A percentile compares a stretch with the other conserved stretches of the same genome.
Evolutionary conservation across 1,140 invertebrate genomes (phyloP).

Genomic region (Caligus rogercresseyi): DNA sequence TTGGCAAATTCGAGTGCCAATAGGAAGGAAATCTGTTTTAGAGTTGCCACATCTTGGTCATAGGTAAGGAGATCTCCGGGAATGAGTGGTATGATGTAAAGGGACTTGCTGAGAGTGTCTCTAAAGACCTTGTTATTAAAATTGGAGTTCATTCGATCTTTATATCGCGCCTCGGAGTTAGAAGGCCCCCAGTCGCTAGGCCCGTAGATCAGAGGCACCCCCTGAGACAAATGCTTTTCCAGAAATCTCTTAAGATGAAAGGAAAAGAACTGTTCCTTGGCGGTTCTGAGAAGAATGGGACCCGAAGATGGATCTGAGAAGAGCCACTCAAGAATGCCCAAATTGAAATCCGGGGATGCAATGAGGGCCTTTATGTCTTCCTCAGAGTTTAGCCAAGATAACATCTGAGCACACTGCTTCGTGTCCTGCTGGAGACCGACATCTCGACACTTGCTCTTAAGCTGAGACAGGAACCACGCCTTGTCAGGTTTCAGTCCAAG

Average conservation of each 20-base stretch:
- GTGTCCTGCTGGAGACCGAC: background rate
- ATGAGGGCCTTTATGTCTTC: background rate
- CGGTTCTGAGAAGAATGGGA: background rate
- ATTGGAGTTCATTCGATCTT: background rate
- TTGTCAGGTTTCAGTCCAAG: background rate
- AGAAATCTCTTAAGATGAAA: background rate
- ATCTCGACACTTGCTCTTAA: background rate
- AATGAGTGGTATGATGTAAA: background rate
- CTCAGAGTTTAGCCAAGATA: background rate
- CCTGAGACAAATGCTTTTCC: background rate
- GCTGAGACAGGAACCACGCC: constrained; percentile 13
- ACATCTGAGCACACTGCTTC: constrained; percentile 3
- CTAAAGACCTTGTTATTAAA: background rate
- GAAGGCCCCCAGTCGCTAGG: background rate
- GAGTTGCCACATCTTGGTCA: background rate
- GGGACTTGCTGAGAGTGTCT: background rate
- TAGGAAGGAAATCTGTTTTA: background rate
- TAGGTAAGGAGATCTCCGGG: background rate
- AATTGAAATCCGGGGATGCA: background rate
- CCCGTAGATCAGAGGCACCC: background rate
- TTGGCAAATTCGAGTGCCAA: background rate
- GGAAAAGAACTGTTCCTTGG: background rate
- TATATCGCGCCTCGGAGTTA: background rate
- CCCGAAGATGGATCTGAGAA: background rate
- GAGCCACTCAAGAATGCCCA: background rate